Base-by-base conservation (phyloP, 2,888 invertebrate species). In the Polyploca ridens region DNA sequence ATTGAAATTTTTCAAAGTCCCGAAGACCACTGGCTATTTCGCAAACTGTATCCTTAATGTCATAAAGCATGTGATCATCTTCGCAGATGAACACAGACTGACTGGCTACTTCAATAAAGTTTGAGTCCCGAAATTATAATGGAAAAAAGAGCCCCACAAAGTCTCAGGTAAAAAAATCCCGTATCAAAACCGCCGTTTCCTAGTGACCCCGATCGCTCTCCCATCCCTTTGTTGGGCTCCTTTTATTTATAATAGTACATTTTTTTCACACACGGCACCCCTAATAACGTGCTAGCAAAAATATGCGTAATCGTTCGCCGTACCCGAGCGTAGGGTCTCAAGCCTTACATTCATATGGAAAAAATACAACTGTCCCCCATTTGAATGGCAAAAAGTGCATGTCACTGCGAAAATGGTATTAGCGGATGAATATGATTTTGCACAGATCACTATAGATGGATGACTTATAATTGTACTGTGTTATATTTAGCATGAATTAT, bases 191-290 rank as follows among this genome's bases (percentile, higher is more conserved):
- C 92, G 90, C 91, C 90, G 91, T 93, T 94, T 94, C 91, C 93
- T 93, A 93, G 93, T 94, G 94, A 94, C 94, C 94, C 94, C 92
- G 93, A 94, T 94, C 93, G 88, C 85, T 93, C 92, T 91, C 86
- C 87, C 92, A 93, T 93, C 92, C 92, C 89, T 90, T 94, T 94
- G 93, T 94, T 87, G 78, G 76, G 82, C 80, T 88, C 82, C 91
- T 91, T 87, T 92, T 93, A 92, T 94, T 94, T 93, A 93, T 93
- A 93, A 93, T 93, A 91, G 90, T 90, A 90, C 81, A 89, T 90
- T 94, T 94, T 93, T 94, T 93, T 91, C 93, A 92, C 90, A 93
- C 91, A 91, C 89, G 83, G 86, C 90, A 93, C 94, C 93, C 93
- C 91, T 91, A 91, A 91, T 92, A 91, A 89, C 83, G 85, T 91